phyloP scores from a whole-genome alignment of 2,113 vertebrate species.

The Cebidichthys violaceus region DNA sequence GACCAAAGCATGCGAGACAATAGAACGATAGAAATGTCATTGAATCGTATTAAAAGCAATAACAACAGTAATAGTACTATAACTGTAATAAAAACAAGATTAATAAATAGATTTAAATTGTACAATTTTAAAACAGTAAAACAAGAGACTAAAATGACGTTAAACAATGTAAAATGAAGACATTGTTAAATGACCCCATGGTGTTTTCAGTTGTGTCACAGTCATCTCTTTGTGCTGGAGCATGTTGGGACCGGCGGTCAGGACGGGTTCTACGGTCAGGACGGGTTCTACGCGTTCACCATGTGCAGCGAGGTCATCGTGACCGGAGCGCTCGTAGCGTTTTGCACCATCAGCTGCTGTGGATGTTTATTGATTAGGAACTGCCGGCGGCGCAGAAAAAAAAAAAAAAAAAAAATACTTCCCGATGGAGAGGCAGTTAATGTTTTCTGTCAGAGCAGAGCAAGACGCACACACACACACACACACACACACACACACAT shows the following conservation, averaged over 20 bases:
- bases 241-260: too few relatives aligned
- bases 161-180: too few relatives aligned
- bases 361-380: slow-evolving; percentile 43
- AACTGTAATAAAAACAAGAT: too few relatives aligned
- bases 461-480: slow-evolving; percentile 5
- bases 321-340: slow-evolving; percentile 3
- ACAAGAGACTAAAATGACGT: too few relatives aligned
- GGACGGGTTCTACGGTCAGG: too few relatives aligned
- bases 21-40: too few relatives aligned
- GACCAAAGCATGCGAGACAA: too few relatives aligned
- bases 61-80: too few relatives aligned
- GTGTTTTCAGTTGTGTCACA: neutral
- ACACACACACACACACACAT: slow-evolving; percentile 23
- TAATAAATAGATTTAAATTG: too few relatives aligned
- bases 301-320: slow-evolving; percentile 22
- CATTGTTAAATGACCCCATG: neutral
- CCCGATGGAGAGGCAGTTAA: neutral
- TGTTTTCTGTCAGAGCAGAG: slow-evolving; percentile 5
- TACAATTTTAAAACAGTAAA: too few relatives aligned
- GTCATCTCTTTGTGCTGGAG: neutral
- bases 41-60: too few relatives aligned
- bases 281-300: too few relatives aligned
- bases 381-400: neutral
- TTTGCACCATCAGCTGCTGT: slow-evolving; percentile 27
- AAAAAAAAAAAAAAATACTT: slow-evolving; percentile 2